A percentile compares a stretch with the other conserved stretches of the same genome.
phyloP scores from a whole-genome alignment of 2,888 invertebrate species.

The Agriopis aurantiaria region DNA sequence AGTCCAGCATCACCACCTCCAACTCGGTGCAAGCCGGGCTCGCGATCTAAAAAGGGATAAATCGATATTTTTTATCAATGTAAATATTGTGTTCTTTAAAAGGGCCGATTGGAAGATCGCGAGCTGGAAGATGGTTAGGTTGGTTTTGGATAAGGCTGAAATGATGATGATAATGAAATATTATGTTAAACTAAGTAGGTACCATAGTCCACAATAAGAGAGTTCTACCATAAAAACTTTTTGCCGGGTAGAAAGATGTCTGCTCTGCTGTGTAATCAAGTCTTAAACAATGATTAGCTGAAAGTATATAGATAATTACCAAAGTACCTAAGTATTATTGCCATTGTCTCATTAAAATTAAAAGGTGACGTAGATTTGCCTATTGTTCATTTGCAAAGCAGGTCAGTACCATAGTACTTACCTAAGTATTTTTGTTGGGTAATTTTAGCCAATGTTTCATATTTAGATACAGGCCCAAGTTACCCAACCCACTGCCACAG shows the following conservation, averaged over 20 bases:
- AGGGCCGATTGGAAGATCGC: too few relatives aligned
- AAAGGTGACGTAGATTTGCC: not conserved
- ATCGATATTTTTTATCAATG: not conserved
- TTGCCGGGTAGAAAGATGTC: too few relatives aligned
- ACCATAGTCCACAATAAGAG: too few relatives aligned
- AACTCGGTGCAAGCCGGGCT: constrained; percentile 98
- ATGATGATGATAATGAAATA: too few relatives aligned
- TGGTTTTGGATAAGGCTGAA: too few relatives aligned
- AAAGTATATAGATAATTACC: not conserved
- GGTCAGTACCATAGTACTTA: not conserved
- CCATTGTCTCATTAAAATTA: not conserved
- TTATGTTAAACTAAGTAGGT: too few relatives aligned
- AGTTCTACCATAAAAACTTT: too few relatives aligned
- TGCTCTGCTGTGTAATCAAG: too few relatives aligned
- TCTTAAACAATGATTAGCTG: too few relatives aligned
- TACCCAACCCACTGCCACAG: constrained; percentile 24
- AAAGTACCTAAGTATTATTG: not conserved
- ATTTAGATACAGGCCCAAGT: constrained; percentile 7
- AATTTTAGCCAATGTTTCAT: constrained; percentile 7
- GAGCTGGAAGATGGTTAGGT: too few relatives aligned
- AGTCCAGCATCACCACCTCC: constrained; percentile 97
- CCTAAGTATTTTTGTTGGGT: not conserved
- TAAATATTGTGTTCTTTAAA: too few relatives aligned
- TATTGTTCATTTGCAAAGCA: constrained; percentile 4
- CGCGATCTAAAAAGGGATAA: constrained; percentile 88